These are phyloP conservation scores for Coptotermes formosanus DNA, from an alignment of 1,140 invertebrate genomes.

Conservation along the genomic window DNA sequence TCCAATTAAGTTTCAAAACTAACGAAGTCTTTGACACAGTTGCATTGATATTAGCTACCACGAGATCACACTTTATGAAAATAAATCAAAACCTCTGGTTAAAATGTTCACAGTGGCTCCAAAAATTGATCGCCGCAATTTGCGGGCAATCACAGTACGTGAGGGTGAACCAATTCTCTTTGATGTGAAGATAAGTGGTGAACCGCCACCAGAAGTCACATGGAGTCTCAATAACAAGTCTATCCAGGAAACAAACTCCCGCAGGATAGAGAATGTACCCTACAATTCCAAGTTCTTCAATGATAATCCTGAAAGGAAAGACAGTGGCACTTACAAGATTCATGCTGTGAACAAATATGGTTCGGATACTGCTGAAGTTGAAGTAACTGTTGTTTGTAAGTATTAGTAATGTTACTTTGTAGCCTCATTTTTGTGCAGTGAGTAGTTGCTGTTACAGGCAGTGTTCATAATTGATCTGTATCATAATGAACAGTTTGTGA, in stretches of 20 bases:
- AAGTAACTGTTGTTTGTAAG: constrained; percentile 87
- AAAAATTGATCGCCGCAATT: constrained; percentile 82
- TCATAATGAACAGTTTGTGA: too few species aligned
- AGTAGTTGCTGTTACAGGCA: too few species aligned
- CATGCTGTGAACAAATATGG: constrained; percentile 83
- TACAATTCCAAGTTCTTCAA: constrained; percentile 85
- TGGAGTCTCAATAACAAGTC: constrained; percentile 67
- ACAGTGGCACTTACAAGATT: constrained; percentile 84
- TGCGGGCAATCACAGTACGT: constrained; percentile 72
- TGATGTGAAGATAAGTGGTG: constrained; percentile 80
- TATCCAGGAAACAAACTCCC: constrained; percentile 54
- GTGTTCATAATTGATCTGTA: too few species aligned
- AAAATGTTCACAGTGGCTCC: constrained; percentile 71
- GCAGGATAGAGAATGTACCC: constrained; percentile 78
- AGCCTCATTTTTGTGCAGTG: neutral
- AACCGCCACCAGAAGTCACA: constrained; percentile 77
- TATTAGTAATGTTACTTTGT: constrained; percentile 35
- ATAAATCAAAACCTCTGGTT: neutral
- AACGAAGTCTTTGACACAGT: too few species aligned
- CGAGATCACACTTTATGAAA: too few species aligned
- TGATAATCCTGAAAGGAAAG: constrained; percentile 77
- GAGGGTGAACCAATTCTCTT: constrained; percentile 82
- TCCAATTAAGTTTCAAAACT: too few species aligned
- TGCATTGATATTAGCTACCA: too few species aligned
- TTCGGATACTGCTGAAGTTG: constrained; percentile 84